Evolutionary conservation across 2,797 vertebrate genomes (phyloP).

Genomic region (Microctenopoma stevenorrisi): DNA sequence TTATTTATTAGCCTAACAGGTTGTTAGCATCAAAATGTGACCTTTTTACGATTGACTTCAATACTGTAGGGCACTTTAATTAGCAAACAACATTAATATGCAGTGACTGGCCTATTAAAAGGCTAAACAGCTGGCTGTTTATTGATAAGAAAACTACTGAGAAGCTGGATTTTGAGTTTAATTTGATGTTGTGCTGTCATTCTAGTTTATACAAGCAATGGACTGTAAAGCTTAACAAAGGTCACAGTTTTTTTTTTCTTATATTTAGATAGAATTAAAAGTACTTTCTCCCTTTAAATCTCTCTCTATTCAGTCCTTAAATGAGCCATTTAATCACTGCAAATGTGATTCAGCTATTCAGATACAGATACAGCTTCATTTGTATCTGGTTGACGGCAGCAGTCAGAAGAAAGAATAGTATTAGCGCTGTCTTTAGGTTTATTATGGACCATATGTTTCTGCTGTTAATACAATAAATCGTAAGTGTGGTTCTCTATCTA

Average conservation of each 20-base stretch:
- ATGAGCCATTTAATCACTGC: not conserved
- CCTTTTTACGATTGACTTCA: too few species aligned
- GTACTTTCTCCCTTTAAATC: constrained; percentile 3
- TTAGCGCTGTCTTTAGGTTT: not conserved
- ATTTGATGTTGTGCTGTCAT: not conserved
- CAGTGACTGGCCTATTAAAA: too few species aligned
- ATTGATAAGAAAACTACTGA: not conserved
- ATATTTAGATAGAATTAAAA: constrained; percentile 3
- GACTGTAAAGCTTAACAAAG: constrained; percentile 10
- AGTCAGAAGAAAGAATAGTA: not conserved
- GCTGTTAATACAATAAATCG: not conserved
- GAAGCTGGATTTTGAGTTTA: not conserved
- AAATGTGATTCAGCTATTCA: not conserved
- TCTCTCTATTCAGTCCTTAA: constrained; percentile 4
- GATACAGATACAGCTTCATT: not conserved
- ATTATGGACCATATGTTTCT: not conserved
- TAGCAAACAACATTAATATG: too few species aligned
- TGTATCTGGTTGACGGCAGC: not conserved
- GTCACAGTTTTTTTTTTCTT: not conserved
- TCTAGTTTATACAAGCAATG: not conserved
- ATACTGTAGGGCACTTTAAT: too few species aligned
- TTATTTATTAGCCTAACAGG: too few species aligned
- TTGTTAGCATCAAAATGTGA: too few species aligned
- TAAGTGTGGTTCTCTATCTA: not conserved
- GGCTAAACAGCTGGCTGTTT: too few species aligned